Evolutionary conservation across 1,140 invertebrate species (phyloP).

Genomic region (Anoplolepis gracilipes): DNA sequence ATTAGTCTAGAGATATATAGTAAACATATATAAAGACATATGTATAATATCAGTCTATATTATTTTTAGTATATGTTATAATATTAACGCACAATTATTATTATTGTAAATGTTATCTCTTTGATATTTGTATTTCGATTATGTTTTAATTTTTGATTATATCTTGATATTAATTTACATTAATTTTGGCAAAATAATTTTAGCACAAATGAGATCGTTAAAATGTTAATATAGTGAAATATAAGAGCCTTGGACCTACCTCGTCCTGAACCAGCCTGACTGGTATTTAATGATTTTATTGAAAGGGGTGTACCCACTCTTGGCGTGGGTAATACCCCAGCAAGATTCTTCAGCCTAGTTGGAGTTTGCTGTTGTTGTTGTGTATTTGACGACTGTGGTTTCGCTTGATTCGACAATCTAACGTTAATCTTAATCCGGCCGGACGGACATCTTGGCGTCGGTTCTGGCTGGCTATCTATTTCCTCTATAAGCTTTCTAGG

Average conservation of each 20-base stretch:
- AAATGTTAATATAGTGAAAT: constrained; percentile 7
- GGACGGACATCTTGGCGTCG: constrained; percentile 89
- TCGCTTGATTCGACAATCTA: constrained; percentile 82
- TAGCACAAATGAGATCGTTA: background rate
- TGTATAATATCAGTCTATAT: no score
- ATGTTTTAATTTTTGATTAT: background rate
- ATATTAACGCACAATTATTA: no score
- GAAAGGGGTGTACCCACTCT: constrained; percentile 84
- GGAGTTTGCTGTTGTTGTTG: constrained; percentile 68
- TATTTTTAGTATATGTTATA: no score
- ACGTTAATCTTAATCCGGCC: constrained; percentile 88
- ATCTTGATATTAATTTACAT: background rate
- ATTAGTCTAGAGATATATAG: background rate
- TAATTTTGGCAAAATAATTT: background rate
- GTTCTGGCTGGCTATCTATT: constrained; percentile 88
- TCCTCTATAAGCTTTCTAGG: constrained; percentile 92
- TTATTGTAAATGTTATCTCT: no score
- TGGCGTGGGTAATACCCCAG: constrained; percentile 80
- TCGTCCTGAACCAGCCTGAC: constrained; percentile 78
- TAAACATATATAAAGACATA: no score
- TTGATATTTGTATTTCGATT: background rate
- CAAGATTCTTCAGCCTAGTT: constrained; percentile 80
- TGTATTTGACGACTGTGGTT: constrained; percentile 72
- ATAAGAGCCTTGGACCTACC: constrained; percentile 67
- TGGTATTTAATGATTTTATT: constrained; percentile 78